Base-by-base conservation (phyloP, 2,113 vertebrate species). In the Pachypanchax playfairii region DNA sequence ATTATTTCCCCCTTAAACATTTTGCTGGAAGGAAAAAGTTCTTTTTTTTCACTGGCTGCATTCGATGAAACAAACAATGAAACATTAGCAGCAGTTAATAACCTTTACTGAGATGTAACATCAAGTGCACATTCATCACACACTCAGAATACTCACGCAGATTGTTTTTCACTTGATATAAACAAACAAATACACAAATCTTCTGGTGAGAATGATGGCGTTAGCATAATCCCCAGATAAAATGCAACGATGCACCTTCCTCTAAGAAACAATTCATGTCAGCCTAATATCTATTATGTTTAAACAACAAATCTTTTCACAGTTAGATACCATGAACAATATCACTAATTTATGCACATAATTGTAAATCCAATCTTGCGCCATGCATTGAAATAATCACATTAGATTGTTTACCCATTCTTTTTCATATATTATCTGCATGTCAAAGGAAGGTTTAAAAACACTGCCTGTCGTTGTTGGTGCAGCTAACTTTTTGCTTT, bases 101-200 rank as follows among this genome's bases (percentile, higher is more conserved):
- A 62, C 57, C 38, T 54, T 50, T 48, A 29, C 15, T 41, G 17
- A 53, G 38, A 56, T 15, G 21, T 41, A 77, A 41, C 39, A 53
- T 66, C 55, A 71, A 67, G 66, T 60, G 72, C 65, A 56, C 58
- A 77, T 82, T 81, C 25, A 77, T 74, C 57, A 42, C 41, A 48
- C 18, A 24, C 25, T 18, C 28, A 55, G 24, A 69, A 54, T 41
- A 33, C 51, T 29, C 39, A 56, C 17, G 26, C 21, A 5, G 6
- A 44, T 18, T n/a, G 22, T 18, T 44, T 72, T 59, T 77, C 41
- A 54, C 38, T 55, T 36, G 41, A 55, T 65, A 73, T 50, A 28
- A 63, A 76, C 48, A 62, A 63, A 54, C 65, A 69, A 65, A 66
- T 50, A 57, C 41, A 39, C 24, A 22, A 62, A 73, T 58, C 14